Conservation (phyloP, 2,797 vertebrate genomes). For the Rousettus madagascariensis region DNA sequence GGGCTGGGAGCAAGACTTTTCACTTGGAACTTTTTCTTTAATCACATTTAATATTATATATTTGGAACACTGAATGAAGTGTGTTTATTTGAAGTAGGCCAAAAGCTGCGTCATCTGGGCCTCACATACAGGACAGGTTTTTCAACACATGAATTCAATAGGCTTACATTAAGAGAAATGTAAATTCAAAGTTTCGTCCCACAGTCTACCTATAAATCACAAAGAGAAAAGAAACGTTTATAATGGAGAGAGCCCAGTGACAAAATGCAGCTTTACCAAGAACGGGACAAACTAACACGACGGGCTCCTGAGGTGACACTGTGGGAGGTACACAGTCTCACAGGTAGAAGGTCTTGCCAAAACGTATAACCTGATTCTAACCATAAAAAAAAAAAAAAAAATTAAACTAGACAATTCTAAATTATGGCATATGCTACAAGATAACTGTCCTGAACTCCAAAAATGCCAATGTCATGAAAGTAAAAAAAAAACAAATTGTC, state of each 20-base stretch:
- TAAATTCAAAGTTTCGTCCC: neutral
- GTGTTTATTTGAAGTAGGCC: neutral
- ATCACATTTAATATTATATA: neutral
- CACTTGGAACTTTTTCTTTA: neutral
- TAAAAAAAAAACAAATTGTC: neutral
- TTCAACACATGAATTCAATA: neutral
- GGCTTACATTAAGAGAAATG: neutral
- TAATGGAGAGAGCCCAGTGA: neutral
- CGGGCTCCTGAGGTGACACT: accelerated
- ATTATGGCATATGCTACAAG: neutral
- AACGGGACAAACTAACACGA: neutral
- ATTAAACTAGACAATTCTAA: neutral
- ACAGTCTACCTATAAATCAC: neutral
- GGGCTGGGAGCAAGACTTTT: neutral
- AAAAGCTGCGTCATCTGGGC: neutral
- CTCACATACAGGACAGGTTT: neutral
- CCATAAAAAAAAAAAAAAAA: neutral
- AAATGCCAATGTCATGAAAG: neutral
- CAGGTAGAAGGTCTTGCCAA: neutral
- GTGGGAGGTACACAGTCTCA: neutral
- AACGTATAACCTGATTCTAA: neutral
- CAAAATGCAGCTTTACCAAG: neutral
- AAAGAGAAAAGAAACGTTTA: neutral
- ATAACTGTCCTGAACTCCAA: neutral
- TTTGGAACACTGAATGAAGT: neutral